A percentile compares a stretch with the other conserved stretches of the same genome.
These are phyloP conservation scores for Heterodera carotae DNA, from an alignment of 1,140 invertebrate genomes.

Conservation along the genomic window DNA sequence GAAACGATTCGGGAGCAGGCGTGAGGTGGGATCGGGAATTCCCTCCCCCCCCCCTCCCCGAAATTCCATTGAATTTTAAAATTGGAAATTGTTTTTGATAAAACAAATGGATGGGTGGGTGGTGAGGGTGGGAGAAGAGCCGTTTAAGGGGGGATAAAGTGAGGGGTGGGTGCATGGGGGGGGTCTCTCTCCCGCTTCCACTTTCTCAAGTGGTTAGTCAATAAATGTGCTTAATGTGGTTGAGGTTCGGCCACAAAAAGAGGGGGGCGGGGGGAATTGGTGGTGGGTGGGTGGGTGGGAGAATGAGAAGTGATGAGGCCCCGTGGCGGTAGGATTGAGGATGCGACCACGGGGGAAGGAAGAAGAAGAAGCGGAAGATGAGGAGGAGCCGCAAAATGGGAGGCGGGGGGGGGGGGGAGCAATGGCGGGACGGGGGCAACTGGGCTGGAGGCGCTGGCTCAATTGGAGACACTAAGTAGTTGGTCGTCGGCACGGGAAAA, in stretches of 20 bases:
- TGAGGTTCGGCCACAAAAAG: not conserved
- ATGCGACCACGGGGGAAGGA: not conserved
- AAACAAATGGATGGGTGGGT: too few relatives aligned
- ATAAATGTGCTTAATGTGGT: slow-evolving; percentile 21
- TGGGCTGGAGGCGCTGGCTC: not conserved
- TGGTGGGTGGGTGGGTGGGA: not conserved
- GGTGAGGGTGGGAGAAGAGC: too few relatives aligned
- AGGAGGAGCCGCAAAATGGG: not conserved
- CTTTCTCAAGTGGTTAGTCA: not conserved
- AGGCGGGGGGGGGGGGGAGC: not conserved
- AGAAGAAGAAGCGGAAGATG: not conserved
- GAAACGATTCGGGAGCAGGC: too few relatives aligned
- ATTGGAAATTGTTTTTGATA: too few relatives aligned
- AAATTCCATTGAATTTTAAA: too few relatives aligned
- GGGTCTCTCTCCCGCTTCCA: not conserved
- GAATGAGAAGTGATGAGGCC: slow-evolving; percentile 8
- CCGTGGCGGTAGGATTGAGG: not conserved
- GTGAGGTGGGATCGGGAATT: too few relatives aligned
- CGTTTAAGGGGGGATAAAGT: too few relatives aligned
- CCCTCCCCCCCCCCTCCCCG: too few relatives aligned
- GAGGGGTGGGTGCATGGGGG: too few relatives aligned
- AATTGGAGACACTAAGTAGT: not conserved
- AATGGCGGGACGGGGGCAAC: not conserved
- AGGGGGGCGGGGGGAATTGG: not conserved
- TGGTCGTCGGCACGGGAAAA: slow-evolving; percentile 10